Evolutionary conservation across 2,113 vertebrate species (phyloP).

Genomic region (Strigops habroptila): DNA sequence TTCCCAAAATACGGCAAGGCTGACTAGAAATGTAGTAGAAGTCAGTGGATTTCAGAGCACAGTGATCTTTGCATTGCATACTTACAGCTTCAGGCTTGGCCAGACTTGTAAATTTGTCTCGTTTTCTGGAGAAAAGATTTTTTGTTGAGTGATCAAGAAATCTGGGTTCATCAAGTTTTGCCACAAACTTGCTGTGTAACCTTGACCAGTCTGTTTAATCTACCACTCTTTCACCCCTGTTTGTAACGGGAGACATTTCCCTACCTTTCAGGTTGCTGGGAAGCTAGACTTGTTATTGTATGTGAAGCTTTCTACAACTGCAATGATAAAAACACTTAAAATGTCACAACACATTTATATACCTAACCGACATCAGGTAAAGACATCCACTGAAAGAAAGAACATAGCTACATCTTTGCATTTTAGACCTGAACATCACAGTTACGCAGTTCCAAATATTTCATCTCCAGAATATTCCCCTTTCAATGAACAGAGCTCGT

Average conservation of each 20-base stretch:
- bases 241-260: neutral
- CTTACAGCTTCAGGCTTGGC: neutral
- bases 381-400: neutral
- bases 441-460: constrained; percentile 57
- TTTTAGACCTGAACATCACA: constrained; percentile 24
- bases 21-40: neutral
- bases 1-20: neutral
- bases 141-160: neutral
- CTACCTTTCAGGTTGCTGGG: neutral
- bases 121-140: neutral
- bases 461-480: constrained; percentile 42
- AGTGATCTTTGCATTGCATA: neutral
- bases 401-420: neutral
- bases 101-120: neutral
- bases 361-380: neutral
- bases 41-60: neutral
- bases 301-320: neutral
- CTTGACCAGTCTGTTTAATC: neutral
- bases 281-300: neutral
- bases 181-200: neutral
- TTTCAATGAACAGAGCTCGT: constrained; percentile 23
- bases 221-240: neutral
- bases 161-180: neutral
- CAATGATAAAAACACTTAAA: neutral
- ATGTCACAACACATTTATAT: neutral